Evolutionary conservation across 2,888 invertebrate species (phyloP).

Genomic region (Theretra japonica): DNA sequence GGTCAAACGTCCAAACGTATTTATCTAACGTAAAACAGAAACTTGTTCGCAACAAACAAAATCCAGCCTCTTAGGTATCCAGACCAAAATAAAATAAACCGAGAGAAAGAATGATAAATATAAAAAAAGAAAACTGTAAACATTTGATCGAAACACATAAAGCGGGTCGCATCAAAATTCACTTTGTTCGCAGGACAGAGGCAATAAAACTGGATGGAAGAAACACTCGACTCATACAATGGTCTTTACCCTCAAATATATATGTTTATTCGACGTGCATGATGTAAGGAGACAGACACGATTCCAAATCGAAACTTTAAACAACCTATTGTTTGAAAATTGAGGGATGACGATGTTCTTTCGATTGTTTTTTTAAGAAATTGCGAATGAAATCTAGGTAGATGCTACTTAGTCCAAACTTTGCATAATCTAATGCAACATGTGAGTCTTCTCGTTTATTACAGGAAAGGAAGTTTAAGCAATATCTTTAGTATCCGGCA

Average conservation of each 20-base stretch:
- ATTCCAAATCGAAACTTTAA: background rate
- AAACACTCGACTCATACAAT: slow-evolving; percentile 21
- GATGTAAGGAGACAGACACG: slow-evolving; percentile 4
- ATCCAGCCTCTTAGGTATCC: slow-evolving; percentile 4
- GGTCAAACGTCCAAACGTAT: slow-evolving; percentile 14
- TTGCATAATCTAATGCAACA: no score
- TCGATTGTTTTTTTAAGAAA: no score
- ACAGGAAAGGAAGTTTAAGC: no score
- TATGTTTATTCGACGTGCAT: slow-evolving; percentile 13
- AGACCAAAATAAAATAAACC: slow-evolving; percentile 37
- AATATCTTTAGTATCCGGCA: no score
- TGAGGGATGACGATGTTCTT: no score
- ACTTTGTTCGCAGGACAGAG: slow-evolving; percentile 68
- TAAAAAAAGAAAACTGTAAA: slow-evolving; percentile 50
- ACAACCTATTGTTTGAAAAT: no score
- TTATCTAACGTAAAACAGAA: slow-evolving; percentile 16
- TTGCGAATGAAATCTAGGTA: no score
- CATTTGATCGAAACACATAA: slow-evolving; percentile 70
- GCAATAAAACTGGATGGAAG: slow-evolving; percentile 61
- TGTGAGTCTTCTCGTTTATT: no score
- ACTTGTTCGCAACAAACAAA: slow-evolving; percentile 4
- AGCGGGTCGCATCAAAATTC: slow-evolving; percentile 76
- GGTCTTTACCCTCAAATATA: slow-evolving; percentile 14
- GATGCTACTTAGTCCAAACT: no score
- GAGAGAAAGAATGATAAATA: slow-evolving; percentile 38